Percentiles rank a stretch among this genome's conserved stretches.
Conservation (phyloP, 2,888 invertebrate species). For the Hypomecis punctinalis region DNA sequence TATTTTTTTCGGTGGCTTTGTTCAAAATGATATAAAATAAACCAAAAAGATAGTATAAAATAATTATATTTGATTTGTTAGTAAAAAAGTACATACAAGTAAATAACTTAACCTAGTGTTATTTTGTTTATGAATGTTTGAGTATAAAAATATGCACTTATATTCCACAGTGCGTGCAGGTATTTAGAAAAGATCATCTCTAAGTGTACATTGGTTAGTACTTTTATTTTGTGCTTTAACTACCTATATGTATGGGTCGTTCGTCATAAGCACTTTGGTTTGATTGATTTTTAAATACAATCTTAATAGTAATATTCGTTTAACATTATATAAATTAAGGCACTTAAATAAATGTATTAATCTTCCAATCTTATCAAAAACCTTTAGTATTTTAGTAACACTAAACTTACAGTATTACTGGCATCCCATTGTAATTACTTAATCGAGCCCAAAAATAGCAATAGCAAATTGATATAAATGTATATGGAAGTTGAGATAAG, state of each 20-base stretch:
- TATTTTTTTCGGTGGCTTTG: too few species aligned
- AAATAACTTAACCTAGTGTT: constrained; percentile 1
- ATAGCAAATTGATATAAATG: too few species aligned
- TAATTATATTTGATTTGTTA: constrained; percentile 14
- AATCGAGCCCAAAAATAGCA: too few species aligned
- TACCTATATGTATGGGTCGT: too few species aligned
- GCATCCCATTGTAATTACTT: too few species aligned
- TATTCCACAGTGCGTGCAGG: not conserved
- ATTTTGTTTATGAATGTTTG: not conserved
- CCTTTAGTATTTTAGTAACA: too few species aligned
- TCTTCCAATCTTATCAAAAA: not conserved
- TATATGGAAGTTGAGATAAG: too few species aligned
- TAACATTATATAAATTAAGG: constrained; percentile 9
- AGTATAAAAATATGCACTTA: constrained; percentile 10
- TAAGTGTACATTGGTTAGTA: constrained; percentile 5
- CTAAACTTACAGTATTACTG: too few species aligned
- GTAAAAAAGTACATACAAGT: constrained; percentile 1
- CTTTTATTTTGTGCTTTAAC: not conserved
- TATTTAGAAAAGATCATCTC: too few species aligned
- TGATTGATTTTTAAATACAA: too few species aligned
- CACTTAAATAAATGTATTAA: constrained; percentile 4
- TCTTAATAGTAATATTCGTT: not conserved
- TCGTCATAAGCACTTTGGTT: too few species aligned
- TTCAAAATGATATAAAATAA: not conserved
- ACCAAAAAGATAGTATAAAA: constrained; percentile 9